These are phyloP conservation scores for Chesias legatella DNA, from an alignment of 2,888 invertebrate species.

Conservation along the genomic window DNA sequence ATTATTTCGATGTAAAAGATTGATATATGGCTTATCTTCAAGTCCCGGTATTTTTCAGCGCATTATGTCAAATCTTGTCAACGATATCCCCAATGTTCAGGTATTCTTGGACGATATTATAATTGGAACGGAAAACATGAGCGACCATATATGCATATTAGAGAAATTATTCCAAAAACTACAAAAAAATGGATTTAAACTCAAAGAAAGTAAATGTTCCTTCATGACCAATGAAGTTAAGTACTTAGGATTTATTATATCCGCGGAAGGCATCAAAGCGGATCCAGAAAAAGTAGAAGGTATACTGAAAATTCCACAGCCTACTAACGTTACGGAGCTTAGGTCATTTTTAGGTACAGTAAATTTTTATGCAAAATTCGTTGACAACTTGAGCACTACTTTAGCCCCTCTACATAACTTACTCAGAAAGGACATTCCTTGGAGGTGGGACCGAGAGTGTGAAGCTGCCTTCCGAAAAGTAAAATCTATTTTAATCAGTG, in stretches of 20 bases:
- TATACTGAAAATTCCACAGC: conserved; percentile 1
- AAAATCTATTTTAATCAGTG: conserved; percentile 19
- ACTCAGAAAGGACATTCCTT: conserved; percentile 8
- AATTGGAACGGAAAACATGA: neutral
- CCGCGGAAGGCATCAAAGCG: conserved; percentile 9
- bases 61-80: neutral
- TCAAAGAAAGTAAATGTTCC: conserved; percentile 10
- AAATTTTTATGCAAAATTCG: conserved; percentile 22
- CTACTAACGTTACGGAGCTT: conserved; percentile 8
- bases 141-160: neutral
- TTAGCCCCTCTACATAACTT: conserved; percentile 13
- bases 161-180: neutral
- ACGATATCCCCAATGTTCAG: conserved; percentile 2
- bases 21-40: conserved; percentile 10
- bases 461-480: conserved; percentile 14
- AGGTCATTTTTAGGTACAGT: conserved; percentile 21
- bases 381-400: conserved; percentile 13
- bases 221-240: conserved; percentile 10
- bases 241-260: conserved; percentile 15
- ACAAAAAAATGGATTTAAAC: conserved; percentile 6
- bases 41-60: conserved; percentile 9
- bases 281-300: conserved; percentile 11
- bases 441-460: conserved; percentile 13
- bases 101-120: conserved; percentile 16
- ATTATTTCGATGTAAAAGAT: conserved; percentile 3